A percentile compares a stretch with the other conserved stretches of the same genome.
These are phyloP conservation scores for Pristionchus pacificus DNA, from an alignment of 1,140 invertebrate genomes.

Conservation along the genomic window DNA sequence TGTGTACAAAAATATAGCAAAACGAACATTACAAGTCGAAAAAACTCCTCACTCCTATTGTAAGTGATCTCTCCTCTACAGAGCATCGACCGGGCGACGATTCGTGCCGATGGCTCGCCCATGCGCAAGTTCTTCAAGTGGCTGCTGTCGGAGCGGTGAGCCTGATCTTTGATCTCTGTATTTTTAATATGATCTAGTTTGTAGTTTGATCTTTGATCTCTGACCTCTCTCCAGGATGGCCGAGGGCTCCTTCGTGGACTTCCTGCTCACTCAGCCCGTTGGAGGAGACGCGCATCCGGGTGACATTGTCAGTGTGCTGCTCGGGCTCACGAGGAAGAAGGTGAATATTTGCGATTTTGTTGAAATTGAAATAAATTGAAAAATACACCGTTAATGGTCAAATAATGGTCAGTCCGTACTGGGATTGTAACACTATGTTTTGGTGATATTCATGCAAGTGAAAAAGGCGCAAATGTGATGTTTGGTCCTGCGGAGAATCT, in stretches of 20 bases:
- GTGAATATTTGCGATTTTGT: conserved; percentile 11
- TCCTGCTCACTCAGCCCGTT: conserved; percentile 27
- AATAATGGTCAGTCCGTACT: conserved; percentile 18
- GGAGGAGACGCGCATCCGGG: background rate
- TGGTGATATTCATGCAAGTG: conserved; percentile 12
- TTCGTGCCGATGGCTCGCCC: background rate
- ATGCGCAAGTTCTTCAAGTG: background rate
- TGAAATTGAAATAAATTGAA: conserved; percentile 1
- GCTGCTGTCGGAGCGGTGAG: background rate
- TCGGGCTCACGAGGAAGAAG: conserved; percentile 32
- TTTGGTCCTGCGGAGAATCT: conserved; percentile 1
- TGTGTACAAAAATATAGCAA: background rate
- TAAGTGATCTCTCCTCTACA: background rate
- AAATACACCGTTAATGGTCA: background rate
- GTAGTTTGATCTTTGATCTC: background rate
- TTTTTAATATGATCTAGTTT: background rate
- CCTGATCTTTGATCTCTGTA: background rate
- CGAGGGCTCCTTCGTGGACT: conserved; percentile 31
- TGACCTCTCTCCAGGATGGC: conserved; percentile 29
- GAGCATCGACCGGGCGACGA: background rate
- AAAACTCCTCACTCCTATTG: background rate
- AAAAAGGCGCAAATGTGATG: background rate
- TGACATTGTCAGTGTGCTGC: conserved; percentile 16
- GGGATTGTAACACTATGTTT: conserved; percentile 20
- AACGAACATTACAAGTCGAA: background rate